Percentiles rank a stretch among this genome's conserved stretches.
phyloP scores from a whole-genome alignment of 2,113 vertebrate genomes.

The Tor tambroides region DNA sequence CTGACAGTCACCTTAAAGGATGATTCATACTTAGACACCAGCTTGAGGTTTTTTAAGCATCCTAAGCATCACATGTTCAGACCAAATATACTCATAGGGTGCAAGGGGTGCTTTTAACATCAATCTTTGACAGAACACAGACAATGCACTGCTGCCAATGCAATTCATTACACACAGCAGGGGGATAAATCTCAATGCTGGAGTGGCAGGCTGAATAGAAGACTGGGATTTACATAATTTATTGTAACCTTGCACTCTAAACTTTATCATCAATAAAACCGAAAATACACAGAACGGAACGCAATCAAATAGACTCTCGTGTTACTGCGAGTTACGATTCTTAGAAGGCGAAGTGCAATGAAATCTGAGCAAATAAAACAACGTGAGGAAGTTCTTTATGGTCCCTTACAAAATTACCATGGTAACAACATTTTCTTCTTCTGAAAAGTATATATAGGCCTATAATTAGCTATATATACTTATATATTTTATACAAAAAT shows the following conservation, averaged over 20 bases:
- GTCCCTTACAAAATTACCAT: background rate
- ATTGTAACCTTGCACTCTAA: constrained; percentile 16
- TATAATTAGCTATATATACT: background rate
- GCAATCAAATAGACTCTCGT: background rate
- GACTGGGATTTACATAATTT: background rate
- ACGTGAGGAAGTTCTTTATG: background rate
- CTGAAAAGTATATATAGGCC: background rate
- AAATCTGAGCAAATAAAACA: constrained; percentile 19
- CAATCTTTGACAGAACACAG: constrained; percentile 7
- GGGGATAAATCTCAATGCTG: background rate
- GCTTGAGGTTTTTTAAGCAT: constrained; percentile 40
- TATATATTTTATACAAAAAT: background rate
- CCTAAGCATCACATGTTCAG: constrained; percentile 42
- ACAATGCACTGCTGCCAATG: background rate
- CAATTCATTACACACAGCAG: background rate
- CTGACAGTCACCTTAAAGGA: constrained; percentile 2
- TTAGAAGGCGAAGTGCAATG: background rate
- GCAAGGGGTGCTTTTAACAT: background rate
- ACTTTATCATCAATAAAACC: constrained; percentile 1
- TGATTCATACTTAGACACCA: constrained; percentile 35
- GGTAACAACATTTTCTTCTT: background rate
- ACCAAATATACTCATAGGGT: constrained; percentile 42
- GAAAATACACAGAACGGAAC: background rate
- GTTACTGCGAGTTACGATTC: constrained; percentile 6
- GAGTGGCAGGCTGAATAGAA: background rate